phyloP scores from a whole-genome alignment of 2,797 vertebrate genomes.

The Anguilla marmorata region DNA sequence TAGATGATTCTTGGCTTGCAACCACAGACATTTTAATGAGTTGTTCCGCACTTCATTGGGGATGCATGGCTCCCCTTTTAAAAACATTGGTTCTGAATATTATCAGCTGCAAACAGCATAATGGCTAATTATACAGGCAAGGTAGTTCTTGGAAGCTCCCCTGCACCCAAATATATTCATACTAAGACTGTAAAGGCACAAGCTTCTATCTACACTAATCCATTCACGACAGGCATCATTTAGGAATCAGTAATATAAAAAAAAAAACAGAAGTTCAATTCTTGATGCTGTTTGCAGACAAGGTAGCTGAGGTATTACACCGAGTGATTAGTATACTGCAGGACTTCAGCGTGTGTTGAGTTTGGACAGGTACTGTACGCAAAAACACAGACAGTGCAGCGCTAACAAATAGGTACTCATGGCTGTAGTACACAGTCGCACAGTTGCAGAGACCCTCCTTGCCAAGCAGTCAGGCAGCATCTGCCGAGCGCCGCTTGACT shows the following conservation, averaged over 20 bases:
- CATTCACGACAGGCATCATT: not conserved
- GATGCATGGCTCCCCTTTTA: constrained; percentile 72
- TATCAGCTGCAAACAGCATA: constrained; percentile 79
- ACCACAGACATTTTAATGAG: constrained; percentile 78
- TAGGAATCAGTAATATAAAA: constrained; percentile 2
- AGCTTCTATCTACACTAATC: not conserved
- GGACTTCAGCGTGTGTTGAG: not conserved
- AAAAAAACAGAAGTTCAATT: not conserved
- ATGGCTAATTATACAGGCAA: constrained; percentile 78
- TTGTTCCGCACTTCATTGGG: constrained; percentile 81
- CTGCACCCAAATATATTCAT: constrained; percentile 69
- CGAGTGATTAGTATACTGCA: not conserved
- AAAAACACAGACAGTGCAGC: not conserved
- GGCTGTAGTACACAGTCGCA: not conserved
- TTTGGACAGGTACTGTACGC: not conserved
- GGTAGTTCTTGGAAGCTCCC: constrained; percentile 69
- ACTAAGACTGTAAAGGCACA: not conserved
- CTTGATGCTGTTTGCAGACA: not conserved
- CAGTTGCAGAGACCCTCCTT: not conserved
- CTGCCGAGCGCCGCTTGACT: constrained; percentile 58
- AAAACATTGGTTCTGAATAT: constrained; percentile 79
- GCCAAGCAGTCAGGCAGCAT: constrained; percentile 67
- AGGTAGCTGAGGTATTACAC: not conserved
- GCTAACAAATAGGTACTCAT: not conserved
- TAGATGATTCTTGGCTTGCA: constrained; percentile 71